These are phyloP conservation scores for Cyrtonyx montezumae DNA, from an alignment of 2,113 vertebrate genomes.

Conservation along the genomic window DNA sequence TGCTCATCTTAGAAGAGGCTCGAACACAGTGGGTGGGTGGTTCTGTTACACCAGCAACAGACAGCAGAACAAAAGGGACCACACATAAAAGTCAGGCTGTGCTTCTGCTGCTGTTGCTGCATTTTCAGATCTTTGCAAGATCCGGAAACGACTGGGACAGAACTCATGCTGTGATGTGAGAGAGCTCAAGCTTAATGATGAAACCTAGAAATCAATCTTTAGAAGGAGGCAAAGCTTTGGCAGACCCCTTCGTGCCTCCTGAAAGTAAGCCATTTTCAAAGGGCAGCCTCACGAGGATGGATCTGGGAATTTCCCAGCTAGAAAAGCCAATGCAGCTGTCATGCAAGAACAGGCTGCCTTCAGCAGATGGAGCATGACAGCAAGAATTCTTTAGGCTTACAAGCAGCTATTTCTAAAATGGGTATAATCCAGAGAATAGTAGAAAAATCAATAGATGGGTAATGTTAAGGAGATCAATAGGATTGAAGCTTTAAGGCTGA, in stretches of 20 bases:
- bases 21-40: accelerated
- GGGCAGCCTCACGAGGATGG: not conserved
- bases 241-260: not conserved
- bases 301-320: not conserved
- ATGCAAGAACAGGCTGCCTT: slow-evolving; percentile 4
- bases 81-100: not conserved
- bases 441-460: slow-evolving; percentile 2
- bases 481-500: not conserved
- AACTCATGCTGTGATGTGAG: not conserved
- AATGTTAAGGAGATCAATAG: slow-evolving; percentile 7
- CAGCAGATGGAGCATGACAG: slow-evolving; percentile 17
- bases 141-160: not conserved
- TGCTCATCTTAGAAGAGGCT: not conserved
- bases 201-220: not conserved
- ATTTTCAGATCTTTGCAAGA: slow-evolving; percentile 9
- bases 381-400: not conserved
- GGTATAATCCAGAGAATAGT: not conserved
- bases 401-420: not conserved
- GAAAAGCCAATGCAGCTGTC: slow-evolving; percentile 24
- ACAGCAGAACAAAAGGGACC: not conserved
- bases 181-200: slow-evolving; percentile 1
- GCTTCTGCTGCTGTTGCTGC: not conserved
- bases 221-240: not conserved
- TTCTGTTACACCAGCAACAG: not conserved
- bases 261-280: not conserved